phyloP scores from a whole-genome alignment of 2,113 vertebrate genomes.

The Talpa occidentalis region DNA sequence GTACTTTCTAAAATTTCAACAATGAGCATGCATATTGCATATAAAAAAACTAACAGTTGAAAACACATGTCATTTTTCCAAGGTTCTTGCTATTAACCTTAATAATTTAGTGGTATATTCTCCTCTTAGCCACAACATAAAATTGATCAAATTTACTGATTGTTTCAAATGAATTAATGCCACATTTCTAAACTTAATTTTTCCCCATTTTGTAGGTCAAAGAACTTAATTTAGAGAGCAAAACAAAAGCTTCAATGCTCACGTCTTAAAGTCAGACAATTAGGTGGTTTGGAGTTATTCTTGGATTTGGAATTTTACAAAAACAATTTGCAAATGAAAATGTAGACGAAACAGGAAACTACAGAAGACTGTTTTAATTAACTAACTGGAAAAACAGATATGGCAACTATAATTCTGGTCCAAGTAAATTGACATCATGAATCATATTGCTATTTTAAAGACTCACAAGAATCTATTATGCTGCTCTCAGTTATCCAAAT shows the following conservation, averaged over 20 bases:
- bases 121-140: not conserved
- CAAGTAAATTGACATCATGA: conserved; percentile 67
- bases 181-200: conserved; percentile 48
- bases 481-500: conserved; percentile 57
- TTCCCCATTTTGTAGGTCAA: conserved; percentile 42
- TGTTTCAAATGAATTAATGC: not conserved
- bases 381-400: conserved; percentile 64
- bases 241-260: conserved; percentile 39
- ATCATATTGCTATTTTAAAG: conserved; percentile 67
- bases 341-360: conserved; percentile 71
- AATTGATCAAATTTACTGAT: conserved; percentile 51
- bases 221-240: not conserved
- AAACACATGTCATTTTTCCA: not conserved
- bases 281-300: conserved; percentile 65
- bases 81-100: conserved; percentile 52
- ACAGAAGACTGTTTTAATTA: conserved; percentile 66
- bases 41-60: conserved; percentile 42
- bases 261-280: conserved; percentile 56
- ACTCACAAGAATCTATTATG: conserved; percentile 46
- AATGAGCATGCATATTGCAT: not conserved
- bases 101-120: conserved; percentile 33
- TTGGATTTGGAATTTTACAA: conserved; percentile 75
- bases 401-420: conserved; percentile 62
- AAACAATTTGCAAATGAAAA: conserved; percentile 73
- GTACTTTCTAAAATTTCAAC: conserved; percentile 28